Base-by-base conservation (phyloP, 2,113 vertebrate genomes). In the Callithrix jacchus region DNA sequence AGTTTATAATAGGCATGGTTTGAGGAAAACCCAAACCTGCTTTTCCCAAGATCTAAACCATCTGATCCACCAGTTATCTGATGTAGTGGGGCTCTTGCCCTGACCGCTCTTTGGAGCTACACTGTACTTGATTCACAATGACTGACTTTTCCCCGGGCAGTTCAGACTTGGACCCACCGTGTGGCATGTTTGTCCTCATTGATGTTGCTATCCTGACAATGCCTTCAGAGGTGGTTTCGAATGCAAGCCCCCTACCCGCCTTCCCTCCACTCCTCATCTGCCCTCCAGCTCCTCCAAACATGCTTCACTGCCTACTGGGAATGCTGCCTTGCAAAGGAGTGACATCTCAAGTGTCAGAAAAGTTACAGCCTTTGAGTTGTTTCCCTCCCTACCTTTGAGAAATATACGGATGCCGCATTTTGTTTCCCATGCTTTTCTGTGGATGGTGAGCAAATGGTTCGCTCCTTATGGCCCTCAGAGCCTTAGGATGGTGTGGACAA, bases 331-430 rank as follows among this genome's bases (percentile, higher is more conserved):
- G 25, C 71, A 35, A 49, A 64, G 35, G 52, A 45, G n/a, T 11
- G 64, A 87, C 3, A 30, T 83, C 30, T 45, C 83, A 58, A 49
- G 32, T 49, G 49, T 84, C 52, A 25, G 45, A 14, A 93, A 91
- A 61, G 70, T 87, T 70, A n/a, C 14, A 42, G 37, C 85, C 93
- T 94, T 61, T 32, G 27, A 23, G 61, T 16, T 37, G 35, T 54
- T 97, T 81, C 87, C 66, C 56, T 89, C 45, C 40, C 47, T 71
- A 12, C 66, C 86, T 54, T 40, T 58, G 66, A 93, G 83, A 82
- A 47, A 18, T 5, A 47, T 27, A 37, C 64, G 77, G 83, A 81
- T 32, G 66, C 66, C 85, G 18, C 5, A 2, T 61, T 77, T 32
- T 82, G 10, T 64, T 95, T 87, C 66, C 14, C 88, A 66, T 1